phyloP scores from a whole-genome alignment of 1,140 invertebrate genomes.

The Chelonus insularis region DNA sequence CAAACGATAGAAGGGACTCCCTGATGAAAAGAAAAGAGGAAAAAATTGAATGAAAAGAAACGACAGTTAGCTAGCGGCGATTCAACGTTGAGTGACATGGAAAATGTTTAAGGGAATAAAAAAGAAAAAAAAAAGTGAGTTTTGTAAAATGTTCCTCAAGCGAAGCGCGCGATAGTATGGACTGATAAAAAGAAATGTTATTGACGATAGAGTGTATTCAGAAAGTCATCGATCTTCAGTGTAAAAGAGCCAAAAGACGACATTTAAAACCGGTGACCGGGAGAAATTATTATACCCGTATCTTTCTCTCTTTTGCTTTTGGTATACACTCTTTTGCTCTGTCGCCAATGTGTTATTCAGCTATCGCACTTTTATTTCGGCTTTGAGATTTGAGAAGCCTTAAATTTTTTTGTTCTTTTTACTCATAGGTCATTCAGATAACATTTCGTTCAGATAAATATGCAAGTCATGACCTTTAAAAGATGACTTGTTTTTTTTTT shows the following conservation, averaged over 20 bases:
- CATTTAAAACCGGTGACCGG: conserved; percentile 1
- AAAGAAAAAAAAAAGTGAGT: conserved; percentile 1
- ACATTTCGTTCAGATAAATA: background rate
- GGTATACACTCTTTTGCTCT: background rate
- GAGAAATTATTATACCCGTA: conserved; percentile 11
- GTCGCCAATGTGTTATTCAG: background rate
- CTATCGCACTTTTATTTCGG: background rate
- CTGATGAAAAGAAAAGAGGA: background rate
- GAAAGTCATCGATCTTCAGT: conserved; percentile 8
- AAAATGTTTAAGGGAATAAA: conserved; percentile 6
- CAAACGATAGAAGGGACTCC: background rate
- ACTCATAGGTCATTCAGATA: conserved; percentile 2
- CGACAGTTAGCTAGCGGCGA: background rate
- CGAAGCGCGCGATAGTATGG: background rate
- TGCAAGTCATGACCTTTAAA: background rate
- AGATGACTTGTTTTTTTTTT: background rate
- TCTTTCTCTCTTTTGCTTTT: background rate
- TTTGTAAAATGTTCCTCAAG: background rate
- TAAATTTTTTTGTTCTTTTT: conserved; percentile 5
- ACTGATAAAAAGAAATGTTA: conserved; percentile 10
- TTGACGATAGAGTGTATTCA: conserved; percentile 7
- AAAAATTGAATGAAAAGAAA: conserved; percentile 4
- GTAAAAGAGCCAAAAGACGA: background rate
- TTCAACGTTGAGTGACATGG: conserved; percentile 1
- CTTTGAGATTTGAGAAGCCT: background rate